These are phyloP conservation scores for Ophioderma brevispina DNA, from an alignment of 35 echinoderm and acorn worm genomes.

Conservation along the genomic window DNA sequence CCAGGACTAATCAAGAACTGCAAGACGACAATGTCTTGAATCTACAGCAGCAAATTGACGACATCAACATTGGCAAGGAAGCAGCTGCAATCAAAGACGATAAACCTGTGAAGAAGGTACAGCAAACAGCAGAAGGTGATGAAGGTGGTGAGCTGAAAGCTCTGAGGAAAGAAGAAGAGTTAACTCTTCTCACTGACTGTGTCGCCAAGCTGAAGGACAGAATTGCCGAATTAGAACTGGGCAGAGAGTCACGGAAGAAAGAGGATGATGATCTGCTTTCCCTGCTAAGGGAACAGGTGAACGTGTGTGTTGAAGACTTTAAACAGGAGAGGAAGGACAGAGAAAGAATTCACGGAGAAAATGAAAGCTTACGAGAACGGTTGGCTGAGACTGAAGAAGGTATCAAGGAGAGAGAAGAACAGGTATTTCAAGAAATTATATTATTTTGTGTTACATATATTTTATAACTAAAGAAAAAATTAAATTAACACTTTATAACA, in stretches of 20 bases:
- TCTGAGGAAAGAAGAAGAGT: neutral
- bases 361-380: neutral
- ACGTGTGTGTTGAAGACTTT: slow-evolving; percentile 25
- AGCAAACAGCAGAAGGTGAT: no score
- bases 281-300: neutral
- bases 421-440: no score
- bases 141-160: no score
- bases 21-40: neutral
- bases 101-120: no score
- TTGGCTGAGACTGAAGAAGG: neutral
- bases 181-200: neutral
- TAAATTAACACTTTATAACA: no score
- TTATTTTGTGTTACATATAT: no score
- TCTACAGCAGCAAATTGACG: neutral
- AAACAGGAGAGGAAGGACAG: no score
- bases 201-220: neutral
- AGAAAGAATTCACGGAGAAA: neutral
- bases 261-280: neutral
- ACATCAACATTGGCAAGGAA: neutral
- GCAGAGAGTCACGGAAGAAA: neutral
- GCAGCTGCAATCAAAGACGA: no score
- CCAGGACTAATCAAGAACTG: neutral
- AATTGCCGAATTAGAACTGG: neutral
- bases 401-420: no score
- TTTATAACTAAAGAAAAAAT: no score